Evolutionary conservation across 1,140 invertebrate genomes (phyloP).

Genomic region (Drosophila varians): DNA sequence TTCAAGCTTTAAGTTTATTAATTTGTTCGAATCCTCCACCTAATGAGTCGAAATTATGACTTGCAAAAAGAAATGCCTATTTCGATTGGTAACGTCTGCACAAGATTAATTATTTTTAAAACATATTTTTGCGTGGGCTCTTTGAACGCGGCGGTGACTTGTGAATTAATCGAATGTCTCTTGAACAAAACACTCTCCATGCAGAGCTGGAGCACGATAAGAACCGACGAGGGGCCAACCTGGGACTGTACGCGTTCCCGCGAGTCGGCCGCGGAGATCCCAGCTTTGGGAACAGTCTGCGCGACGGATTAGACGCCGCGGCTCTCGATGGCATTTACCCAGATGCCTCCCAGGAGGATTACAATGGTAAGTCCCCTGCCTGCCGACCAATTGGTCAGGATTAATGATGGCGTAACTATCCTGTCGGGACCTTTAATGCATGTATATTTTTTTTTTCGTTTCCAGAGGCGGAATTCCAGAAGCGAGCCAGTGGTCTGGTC

Average conservation of each 20-base stretch:
- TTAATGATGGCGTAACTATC: constrained; percentile 17
- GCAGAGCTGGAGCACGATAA: constrained; percentile 69
- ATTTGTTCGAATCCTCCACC: too few relatives aligned
- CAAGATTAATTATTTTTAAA: background rate
- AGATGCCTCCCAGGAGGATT: constrained; percentile 70
- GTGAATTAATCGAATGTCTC: background rate
- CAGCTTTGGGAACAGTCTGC: constrained; percentile 68
- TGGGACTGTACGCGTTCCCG: constrained; percentile 85
- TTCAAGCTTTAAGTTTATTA: too few relatives aligned
- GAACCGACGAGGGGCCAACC: constrained; percentile 81
- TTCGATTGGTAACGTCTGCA: background rate
- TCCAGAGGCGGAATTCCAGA: constrained; percentile 64
- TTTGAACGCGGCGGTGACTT: background rate
- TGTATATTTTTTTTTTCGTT: background rate
- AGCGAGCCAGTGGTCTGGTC: constrained; percentile 84
- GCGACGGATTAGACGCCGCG: constrained; percentile 58
- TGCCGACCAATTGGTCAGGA: constrained; percentile 1
- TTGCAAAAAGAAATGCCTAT: background rate
- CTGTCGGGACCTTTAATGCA: too few relatives aligned
- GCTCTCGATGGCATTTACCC: constrained; percentile 59
- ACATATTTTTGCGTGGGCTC: background rate
- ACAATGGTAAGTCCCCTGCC: constrained; percentile 59
- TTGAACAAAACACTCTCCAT: background rate
- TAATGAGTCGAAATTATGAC: background rate
- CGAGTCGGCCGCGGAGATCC: constrained; percentile 85